A percentile compares a stretch with the other conserved stretches of the same genome.
Evolutionary conservation across 1,140 invertebrate genomes (phyloP).

Genomic region (Lysiphlebus fabarum): DNA sequence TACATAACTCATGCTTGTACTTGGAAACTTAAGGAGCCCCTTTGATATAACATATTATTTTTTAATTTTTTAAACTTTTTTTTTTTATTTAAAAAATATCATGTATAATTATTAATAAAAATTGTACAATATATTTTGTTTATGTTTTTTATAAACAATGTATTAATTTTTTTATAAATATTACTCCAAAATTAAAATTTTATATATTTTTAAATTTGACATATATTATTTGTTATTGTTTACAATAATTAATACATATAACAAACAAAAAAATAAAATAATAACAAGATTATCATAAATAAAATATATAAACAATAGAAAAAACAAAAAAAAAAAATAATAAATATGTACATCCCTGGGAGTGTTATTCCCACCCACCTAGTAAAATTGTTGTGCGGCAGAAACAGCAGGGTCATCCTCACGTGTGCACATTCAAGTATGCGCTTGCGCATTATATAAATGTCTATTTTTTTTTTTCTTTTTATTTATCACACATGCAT

Average conservation of each 20-base stretch:
- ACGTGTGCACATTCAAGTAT: conserved; percentile 14
- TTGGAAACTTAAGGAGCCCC: neutral
- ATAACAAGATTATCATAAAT: too few species aligned
- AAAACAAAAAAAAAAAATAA: conserved; percentile 9
- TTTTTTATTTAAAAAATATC: too few species aligned
- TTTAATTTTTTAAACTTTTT: too few species aligned
- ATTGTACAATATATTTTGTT: too few species aligned
- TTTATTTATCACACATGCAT: neutral
- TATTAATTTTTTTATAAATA: too few species aligned
- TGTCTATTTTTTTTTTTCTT: neutral
- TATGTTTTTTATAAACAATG: too few species aligned
- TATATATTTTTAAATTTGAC: neutral
- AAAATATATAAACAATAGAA: neutral
- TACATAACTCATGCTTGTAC: conserved; percentile 1
- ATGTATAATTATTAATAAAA: too few species aligned
- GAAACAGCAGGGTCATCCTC: conserved; percentile 26
- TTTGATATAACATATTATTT: conserved; percentile 1
- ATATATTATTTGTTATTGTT: too few species aligned
- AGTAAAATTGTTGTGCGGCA: conserved; percentile 12
- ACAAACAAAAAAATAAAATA: too few species aligned
- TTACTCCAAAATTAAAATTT: neutral
- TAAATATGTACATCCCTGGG: conserved; percentile 25
- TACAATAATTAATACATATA: too few species aligned
- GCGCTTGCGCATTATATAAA: conserved; percentile 3
- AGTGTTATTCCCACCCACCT: conserved; percentile 26